These are phyloP conservation scores for Spinus olivaceus DNA, from an alignment of 2,797 vertebrate species.

Conservation along the genomic window DNA sequence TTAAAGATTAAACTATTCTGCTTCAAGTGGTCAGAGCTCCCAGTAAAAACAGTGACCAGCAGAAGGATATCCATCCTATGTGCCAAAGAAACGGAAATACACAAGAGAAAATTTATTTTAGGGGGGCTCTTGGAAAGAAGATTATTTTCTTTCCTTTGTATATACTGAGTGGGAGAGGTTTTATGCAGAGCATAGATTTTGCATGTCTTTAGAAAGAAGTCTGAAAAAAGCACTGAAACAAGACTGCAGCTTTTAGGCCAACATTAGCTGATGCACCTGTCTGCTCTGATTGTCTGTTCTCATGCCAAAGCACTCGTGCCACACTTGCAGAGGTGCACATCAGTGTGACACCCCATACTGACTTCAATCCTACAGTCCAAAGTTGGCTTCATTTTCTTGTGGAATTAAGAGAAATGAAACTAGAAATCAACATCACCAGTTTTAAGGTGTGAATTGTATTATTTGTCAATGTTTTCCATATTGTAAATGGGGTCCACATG, in stretches of 20 bases:
- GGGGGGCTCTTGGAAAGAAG: not conserved
- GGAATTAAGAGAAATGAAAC: not conserved
- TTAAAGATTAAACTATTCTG: not conserved
- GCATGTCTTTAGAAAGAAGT: not conserved
- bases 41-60: not conserved
- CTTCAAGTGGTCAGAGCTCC: not conserved
- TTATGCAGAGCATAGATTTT: slow-evolving; percentile 8
- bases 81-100: not conserved
- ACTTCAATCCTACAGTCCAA: not conserved
- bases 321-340: not conserved
- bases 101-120: not conserved
- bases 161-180: not conserved
- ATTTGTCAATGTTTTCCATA: not conserved
- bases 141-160: not conserved
- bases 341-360: not conserved
- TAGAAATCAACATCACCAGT: not conserved
- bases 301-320: not conserved
- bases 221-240: not conserved
- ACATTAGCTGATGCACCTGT: not conserved
- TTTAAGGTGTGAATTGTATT: not conserved
- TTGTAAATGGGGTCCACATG: not conserved
- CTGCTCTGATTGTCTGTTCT: slow-evolving; percentile 18
- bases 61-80: not conserved
- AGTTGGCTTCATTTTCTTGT: not conserved
- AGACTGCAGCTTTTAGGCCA: slow-evolving; percentile 30